phyloP scores from a whole-genome alignment of 1,140 invertebrate species.

The Macrotrachela quadricornifera region DNA sequence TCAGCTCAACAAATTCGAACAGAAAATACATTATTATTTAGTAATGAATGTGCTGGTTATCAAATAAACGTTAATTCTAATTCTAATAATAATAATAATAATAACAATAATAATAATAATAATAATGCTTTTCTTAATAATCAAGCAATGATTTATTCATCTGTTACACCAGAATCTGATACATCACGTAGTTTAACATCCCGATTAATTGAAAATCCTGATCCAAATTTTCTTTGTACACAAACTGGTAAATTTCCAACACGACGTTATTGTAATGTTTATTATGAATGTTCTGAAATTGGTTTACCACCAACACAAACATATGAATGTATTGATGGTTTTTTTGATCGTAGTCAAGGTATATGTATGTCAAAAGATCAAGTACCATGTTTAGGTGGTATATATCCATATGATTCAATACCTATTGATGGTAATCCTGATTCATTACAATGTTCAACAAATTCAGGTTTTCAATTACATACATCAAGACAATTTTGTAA shows the following conservation, averaged over 20 bases:
- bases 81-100: neutral
- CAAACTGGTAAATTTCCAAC: neutral
- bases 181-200: no score
- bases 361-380: neutral
- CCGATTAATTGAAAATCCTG: neutral
- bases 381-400: neutral
- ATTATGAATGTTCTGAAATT: conserved; percentile 2
- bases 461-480: neutral
- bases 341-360: neutral
- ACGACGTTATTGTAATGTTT: conserved; percentile 3
- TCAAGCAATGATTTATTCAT: neutral
- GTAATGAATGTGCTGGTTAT: neutral
- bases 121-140: neutral
- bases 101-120: neutral
- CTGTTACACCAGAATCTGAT: no score
- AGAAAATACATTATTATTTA: neutral
- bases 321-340: neutral
- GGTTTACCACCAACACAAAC: neutral
- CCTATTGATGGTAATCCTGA: neutral
- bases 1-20: neutral
- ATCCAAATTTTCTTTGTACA: conserved; percentile 2
- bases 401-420: neutral
- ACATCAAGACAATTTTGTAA: conserved; percentile 4
- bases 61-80: neutral
- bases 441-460: neutral